These are phyloP conservation scores for Typhlichthys eigenmanni DNA, from an alignment of 2,797 vertebrate genomes.

Conservation along the genomic window DNA sequence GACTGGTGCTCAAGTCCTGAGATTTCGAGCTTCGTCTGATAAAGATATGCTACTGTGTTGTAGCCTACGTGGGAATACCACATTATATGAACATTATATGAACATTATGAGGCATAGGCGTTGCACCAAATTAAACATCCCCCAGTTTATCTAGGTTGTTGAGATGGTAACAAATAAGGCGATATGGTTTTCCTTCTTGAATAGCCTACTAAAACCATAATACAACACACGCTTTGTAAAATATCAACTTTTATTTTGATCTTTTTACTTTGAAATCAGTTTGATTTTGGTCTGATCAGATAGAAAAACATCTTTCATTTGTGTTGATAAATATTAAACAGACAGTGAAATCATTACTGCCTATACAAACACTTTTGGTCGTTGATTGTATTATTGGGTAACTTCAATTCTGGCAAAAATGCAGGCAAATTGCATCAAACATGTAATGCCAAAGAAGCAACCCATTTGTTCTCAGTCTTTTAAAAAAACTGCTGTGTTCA, in stretches of 20 bases:
- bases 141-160: neutral
- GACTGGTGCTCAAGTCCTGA: too few relatives aligned
- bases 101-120: too few relatives aligned
- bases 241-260: constrained; percentile 67
- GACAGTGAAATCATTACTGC: constrained; percentile 48
- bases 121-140: too few relatives aligned
- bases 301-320: constrained; percentile 39
- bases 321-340: constrained; percentile 43
- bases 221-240: constrained; percentile 27
- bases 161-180: too few relatives aligned
- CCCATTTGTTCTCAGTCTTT: constrained; percentile 20
- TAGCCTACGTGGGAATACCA: too few relatives aligned
- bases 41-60: too few relatives aligned
- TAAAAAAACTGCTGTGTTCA: constrained; percentile 5
- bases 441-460: constrained; percentile 43
- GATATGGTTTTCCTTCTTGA: neutral
- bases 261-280: constrained; percentile 34
- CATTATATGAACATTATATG: too few relatives aligned
- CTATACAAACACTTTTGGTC: constrained; percentile 68
- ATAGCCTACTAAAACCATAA: constrained; percentile 12
- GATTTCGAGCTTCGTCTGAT: too few relatives aligned
- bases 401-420: constrained; percentile 55
- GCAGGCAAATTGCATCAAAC: constrained; percentile 57
- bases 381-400: constrained; percentile 51
- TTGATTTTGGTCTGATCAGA: constrained; percentile 58